Evolutionary conservation across 2,797 vertebrate species (phyloP), one percentile per base, ranked within the genome.

Genomic region (Hipposideros larvatus): DNA sequence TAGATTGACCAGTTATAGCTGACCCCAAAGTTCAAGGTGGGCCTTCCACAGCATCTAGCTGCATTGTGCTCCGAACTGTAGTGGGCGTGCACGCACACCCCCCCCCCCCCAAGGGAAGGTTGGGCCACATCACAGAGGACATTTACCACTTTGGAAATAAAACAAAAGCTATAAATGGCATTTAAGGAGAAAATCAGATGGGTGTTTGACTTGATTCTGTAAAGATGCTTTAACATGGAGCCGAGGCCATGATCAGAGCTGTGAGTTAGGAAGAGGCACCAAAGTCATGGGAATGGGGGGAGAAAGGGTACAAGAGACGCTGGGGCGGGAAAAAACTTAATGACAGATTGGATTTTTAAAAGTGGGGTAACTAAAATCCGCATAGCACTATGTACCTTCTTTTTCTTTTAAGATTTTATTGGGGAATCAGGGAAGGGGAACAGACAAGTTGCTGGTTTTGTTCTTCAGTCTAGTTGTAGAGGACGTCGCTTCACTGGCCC

Each of bases 111-210:
- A 93, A 94, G 51, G 46, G 51, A 86, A 80, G 28, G 16, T 75
- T 61, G 61, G 66, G 46, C 37, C 26, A 92, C 70, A 65, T 91
- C 61, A 70, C 6, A 80, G 63, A 90, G 16, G 87, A 63, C 28
- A 83, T 57, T 57, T 75, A 59, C 73, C 24, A 82, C 59, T 88
- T 96, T 71, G 78, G 43, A 84, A 92, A 91, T 48, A 73, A 57
- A 96, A 94, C 41, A 31, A 95, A 89, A 94, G 37, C 31, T 88
- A 37, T 74, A 88, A 43, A 82, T 41, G 46, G 6, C 73, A 77
- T 73, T 80, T 84, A 92, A 66, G 63, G 90, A 93, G 59, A 94
- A 95, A 90, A 59, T 46, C 31, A 55, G 31, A 51, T 31, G 46
- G 63, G 26, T 28, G 0, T 66, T 48, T 7, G 22, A 61, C 55